Conservation (phyloP, 35 echinoderm and acorn worm genomes). For the Ophiothrix spiculata region DNA sequence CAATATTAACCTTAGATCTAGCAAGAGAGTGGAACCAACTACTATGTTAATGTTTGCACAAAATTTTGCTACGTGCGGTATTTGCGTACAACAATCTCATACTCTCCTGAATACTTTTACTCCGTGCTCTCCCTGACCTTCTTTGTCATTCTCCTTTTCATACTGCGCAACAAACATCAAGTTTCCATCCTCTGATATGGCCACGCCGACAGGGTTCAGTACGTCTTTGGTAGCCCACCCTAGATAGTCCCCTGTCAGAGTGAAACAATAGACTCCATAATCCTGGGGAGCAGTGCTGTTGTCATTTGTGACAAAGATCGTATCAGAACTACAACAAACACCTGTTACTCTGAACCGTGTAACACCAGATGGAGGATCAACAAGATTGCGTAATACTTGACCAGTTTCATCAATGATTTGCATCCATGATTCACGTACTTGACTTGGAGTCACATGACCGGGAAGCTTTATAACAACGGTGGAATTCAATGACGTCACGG, state of each 20-base stretch:
- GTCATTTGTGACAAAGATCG: not conserved
- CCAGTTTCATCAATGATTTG: not conserved
- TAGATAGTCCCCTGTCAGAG: not conserved
- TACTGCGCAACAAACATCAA: not conserved
- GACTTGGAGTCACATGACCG: too few species aligned
- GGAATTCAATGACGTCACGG: too few species aligned
- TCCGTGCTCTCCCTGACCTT: not conserved
- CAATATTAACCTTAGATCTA: too few species aligned
- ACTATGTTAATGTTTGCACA: too few species aligned
- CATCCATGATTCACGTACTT: too few species aligned
- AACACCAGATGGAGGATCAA: not conserved
- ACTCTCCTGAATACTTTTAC: not conserved
- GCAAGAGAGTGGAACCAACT: too few species aligned
- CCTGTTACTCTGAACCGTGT: not conserved
- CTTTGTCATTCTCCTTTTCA: not conserved
- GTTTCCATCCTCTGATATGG: not conserved
- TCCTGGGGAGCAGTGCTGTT: not conserved
- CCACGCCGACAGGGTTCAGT: not conserved
- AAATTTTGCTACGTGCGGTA: too few species aligned
- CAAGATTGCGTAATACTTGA: not conserved
- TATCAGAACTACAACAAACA: not conserved
- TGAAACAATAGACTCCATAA: not conserved
- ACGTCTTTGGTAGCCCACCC: not conserved
- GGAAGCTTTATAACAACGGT: too few species aligned
- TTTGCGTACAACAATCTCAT: too few species aligned